A percentile compares a stretch with the other conserved stretches of the same genome.
Evolutionary conservation across 2,113 vertebrate species (phyloP).

Genomic region (Canis aureus): DNA sequence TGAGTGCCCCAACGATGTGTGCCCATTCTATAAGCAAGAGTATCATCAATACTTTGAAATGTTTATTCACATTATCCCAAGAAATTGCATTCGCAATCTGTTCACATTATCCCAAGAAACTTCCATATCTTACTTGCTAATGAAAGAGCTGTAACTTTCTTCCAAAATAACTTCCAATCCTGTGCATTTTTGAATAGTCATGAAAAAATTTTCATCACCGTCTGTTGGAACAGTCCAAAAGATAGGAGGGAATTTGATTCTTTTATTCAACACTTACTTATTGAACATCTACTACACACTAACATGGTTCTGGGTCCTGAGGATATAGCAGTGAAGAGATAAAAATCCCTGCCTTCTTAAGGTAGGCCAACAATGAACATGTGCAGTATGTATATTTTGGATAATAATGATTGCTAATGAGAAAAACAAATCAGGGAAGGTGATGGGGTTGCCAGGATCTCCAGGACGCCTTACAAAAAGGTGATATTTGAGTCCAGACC

Average conservation of each 20-base stretch:
- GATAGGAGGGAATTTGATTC: background rate
- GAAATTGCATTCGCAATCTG: too few relatives aligned
- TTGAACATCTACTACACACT: background rate
- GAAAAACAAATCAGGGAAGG: background rate
- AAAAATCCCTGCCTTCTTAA: background rate
- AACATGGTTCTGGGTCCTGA: background rate
- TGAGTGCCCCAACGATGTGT: background rate
- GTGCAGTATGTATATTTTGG: background rate
- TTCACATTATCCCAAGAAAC: too few relatives aligned
- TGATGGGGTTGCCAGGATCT: background rate
- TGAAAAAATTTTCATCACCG: slow-evolving; percentile 2
- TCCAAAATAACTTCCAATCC: slow-evolving; percentile 27
- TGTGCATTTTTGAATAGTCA: slow-evolving; percentile 3
- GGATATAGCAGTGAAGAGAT: background rate
- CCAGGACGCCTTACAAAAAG: background rate
- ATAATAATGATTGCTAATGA: background rate
- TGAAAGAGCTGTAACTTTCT: slow-evolving; percentile 26
- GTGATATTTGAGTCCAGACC: background rate
- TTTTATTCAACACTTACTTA: background rate
- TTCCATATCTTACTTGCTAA: slow-evolving; percentile 7
- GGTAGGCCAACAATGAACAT: background rate
- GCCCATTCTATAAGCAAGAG: background rate
- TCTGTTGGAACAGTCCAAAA: background rate
- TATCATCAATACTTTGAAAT: background rate
- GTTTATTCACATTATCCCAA: background rate